Evolutionary conservation across 2,113 vertebrate genomes (phyloP).

Genomic region (Myiopsitta monachus): DNA sequence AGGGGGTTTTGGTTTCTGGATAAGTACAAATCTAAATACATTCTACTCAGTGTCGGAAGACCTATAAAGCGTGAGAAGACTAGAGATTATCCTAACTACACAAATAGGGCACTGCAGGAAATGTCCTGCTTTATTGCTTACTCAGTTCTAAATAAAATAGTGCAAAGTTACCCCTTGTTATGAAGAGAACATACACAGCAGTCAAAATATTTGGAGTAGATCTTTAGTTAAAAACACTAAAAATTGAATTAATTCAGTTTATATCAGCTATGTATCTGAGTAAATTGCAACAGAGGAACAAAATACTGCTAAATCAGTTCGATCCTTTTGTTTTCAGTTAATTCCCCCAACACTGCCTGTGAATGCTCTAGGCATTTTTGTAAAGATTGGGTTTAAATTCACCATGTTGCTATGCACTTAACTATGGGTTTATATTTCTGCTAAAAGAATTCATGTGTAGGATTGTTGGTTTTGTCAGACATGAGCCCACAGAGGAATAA

Average conservation of each 20-base stretch:
- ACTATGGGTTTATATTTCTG: neutral
- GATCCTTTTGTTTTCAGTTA: slow-evolving; percentile 28
- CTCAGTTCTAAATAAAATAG: neutral
- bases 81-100: slow-evolving; percentile 12
- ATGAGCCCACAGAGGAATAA: neutral
- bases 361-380: slow-evolving; percentile 7
- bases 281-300: neutral
- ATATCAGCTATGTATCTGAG: neutral
- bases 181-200: neutral
- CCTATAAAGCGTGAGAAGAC: neutral
- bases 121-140: neutral
- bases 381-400: slow-evolving; percentile 18
- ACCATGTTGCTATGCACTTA: slow-evolving; percentile 3
- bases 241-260: neutral
- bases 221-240: neutral
- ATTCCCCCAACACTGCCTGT: neutral
- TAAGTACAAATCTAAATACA: neutral
- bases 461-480: neutral
- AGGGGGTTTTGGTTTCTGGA: neutral
- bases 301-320: neutral
- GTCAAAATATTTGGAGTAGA: neutral
- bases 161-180: neutral
- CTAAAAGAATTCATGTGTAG: neutral
- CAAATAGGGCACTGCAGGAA: neutral
- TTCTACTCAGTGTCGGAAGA: neutral